phyloP scores from a whole-genome alignment of 37 sponge, comb jelly and placozoan genomes.

The Halisarca cf. caerulea region DNA sequence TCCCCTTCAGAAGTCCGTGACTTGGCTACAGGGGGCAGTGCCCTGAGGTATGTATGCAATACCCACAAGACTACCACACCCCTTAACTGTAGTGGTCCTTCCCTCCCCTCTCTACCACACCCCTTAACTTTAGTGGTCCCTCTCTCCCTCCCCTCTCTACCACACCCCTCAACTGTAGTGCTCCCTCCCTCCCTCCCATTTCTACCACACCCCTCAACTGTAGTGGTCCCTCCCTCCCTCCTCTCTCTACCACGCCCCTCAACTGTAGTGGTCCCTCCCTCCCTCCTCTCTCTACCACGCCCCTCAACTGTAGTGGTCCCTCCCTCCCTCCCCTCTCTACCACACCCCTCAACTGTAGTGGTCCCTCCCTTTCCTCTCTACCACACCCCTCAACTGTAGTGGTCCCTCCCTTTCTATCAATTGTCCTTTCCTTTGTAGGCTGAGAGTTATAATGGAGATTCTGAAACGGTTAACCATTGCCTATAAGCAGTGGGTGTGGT shows the following conservation, averaged over 20 bases:
- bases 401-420: not conserved
- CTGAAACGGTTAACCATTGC: conserved; percentile 26
- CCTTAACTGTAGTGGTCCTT: too few relatives aligned
- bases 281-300: not conserved
- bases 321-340: not conserved
- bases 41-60: conserved; percentile 51
- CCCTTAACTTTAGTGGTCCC: not conserved
- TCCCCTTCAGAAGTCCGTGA: conserved; percentile 44
- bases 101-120: not conserved
- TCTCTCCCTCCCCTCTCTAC: not conserved
- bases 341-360: too few relatives aligned
- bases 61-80: too few relatives aligned
- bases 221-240: not conserved
- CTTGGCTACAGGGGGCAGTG: conserved; percentile 31
- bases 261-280: not conserved
- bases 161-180: too few relatives aligned
- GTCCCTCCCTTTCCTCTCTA: not conserved
- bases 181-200: not conserved
- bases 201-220: not conserved
- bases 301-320: not conserved
- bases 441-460: conserved; percentile 14
- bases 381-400: not conserved
- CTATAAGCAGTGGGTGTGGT: conserved; percentile 54
- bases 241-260: too few relatives aligned
- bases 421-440: conserved; percentile 23